Conservation (phyloP, 2,113 vertebrate species). For the Hassar affinis region DNA sequence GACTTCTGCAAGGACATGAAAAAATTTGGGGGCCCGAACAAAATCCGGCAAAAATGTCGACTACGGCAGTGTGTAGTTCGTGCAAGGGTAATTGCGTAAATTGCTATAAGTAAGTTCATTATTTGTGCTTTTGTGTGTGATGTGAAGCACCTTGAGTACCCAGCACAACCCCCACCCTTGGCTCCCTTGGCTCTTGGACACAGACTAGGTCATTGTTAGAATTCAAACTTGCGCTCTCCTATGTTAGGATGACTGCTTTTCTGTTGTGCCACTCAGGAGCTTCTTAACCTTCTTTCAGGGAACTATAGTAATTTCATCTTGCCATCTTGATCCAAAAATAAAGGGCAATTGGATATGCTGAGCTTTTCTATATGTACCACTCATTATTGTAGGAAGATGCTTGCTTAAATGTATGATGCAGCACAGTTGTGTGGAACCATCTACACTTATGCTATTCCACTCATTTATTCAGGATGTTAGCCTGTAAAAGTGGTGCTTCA, state of each 20-base stretch:
- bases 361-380: not conserved
- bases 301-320: not conserved
- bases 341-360: not conserved
- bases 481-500: not conserved
- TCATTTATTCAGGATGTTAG: not conserved
- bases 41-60: conserved; percentile 93
- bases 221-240: not conserved
- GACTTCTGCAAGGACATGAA: conserved; percentile 98
- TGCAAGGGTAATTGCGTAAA: conserved; percentile 77
- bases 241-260: not conserved
- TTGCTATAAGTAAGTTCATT: not conserved
- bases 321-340: not conserved
- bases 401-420: not conserved
- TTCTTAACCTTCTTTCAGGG: not conserved
- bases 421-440: not conserved
- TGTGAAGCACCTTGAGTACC: not conserved
- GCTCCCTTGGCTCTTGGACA: not conserved
- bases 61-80: conserved; percentile 91
- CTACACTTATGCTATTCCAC: not conserved
- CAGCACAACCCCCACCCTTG: not conserved
- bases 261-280: not conserved
- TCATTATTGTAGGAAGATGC: not conserved
- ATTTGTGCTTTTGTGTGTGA: not conserved
- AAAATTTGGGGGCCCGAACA: conserved; percentile 96
- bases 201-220: not conserved